Base-by-base conservation (phyloP, 2,113 vertebrate genomes). In the Parus major region DNA sequence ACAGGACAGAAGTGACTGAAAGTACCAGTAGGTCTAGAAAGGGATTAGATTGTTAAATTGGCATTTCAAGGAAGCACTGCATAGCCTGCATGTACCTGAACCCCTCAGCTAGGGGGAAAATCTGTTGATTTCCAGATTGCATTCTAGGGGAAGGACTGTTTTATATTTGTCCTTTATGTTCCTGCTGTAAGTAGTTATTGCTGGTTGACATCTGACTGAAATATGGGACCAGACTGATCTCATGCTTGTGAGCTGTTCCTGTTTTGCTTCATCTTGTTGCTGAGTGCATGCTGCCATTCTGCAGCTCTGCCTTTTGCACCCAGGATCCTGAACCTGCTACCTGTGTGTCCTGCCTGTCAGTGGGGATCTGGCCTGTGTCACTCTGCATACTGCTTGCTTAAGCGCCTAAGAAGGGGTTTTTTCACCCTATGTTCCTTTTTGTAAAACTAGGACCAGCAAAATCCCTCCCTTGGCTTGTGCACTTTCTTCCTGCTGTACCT, bases 251-350 rank as follows among this genome's bases (percentile, higher is more conserved):
- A 79, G 15, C 31, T 66, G 16, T 24, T 88, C 15, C 36, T 78
- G 24, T 49, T 88, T 55, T 55, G 15, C 24, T 44, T 60, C 46
- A 15, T 52, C 36, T 50, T 31, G 13, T 33, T 18, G 27, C 42
- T 49, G 39, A 36, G 7, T 15, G 39, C 25, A n/a, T 0, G 2
- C 35, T 84, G 14, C 25, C 12, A 8, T 16, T 60, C 50, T 47
- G 70, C 39, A 71, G n/a, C 57, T 79, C 65, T 86, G 57, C 61
- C 29, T 82, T 73, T 35, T 66, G 39, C 35, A 47, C 24, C 0
- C 0, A 50, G 49, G 39, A 64, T 56, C 68, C 39, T 0, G 0
- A 56, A 47, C 16, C 29, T 7, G 1, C 12, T 15, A 29, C 18
- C 27, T n/a, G 6, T 15, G 35, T 17, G 21, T 91, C 61, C 24